Conservation (phyloP, 2,113 vertebrate genomes). For the Ifrita kowaldi region DNA sequence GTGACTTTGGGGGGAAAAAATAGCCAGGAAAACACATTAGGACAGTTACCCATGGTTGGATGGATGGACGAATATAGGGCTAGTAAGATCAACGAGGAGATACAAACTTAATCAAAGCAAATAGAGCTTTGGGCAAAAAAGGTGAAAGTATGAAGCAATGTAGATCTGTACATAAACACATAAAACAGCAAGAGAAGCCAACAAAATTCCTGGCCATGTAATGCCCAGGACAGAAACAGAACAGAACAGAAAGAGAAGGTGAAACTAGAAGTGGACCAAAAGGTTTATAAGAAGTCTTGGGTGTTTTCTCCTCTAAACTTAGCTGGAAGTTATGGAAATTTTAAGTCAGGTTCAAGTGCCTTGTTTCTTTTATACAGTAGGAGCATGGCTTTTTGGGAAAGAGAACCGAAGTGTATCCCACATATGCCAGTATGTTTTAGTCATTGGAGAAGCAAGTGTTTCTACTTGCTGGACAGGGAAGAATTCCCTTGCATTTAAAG, state of each 20-base stretch:
- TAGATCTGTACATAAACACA: not conserved
- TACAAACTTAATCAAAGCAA: not conserved
- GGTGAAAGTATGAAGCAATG: not conserved
- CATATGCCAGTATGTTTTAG: not conserved
- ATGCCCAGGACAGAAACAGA: not conserved
- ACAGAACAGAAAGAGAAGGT: not conserved
- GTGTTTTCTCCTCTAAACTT: not conserved
- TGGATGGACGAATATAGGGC: not conserved
- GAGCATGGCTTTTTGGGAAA: not conserved
- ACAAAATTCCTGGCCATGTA: not conserved
- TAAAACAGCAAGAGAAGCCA: not conserved
- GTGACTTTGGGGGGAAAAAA: not conserved
- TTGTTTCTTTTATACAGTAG: not conserved
- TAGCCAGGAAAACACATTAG: not conserved
- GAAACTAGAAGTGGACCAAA: not conserved
- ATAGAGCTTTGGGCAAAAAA: not conserved
- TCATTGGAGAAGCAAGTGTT: not conserved
- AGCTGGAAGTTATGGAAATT: fast-evolving
- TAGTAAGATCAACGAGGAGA: not conserved
- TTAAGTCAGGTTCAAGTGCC: not conserved
- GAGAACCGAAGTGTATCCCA: not conserved
- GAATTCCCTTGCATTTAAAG: not conserved
- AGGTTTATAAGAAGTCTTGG: not conserved
- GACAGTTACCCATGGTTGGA: not conserved
- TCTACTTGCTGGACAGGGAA: not conserved